Conservation (phyloP, 2,797 vertebrate genomes). For the Pseudomugil gertrudae region DNA sequence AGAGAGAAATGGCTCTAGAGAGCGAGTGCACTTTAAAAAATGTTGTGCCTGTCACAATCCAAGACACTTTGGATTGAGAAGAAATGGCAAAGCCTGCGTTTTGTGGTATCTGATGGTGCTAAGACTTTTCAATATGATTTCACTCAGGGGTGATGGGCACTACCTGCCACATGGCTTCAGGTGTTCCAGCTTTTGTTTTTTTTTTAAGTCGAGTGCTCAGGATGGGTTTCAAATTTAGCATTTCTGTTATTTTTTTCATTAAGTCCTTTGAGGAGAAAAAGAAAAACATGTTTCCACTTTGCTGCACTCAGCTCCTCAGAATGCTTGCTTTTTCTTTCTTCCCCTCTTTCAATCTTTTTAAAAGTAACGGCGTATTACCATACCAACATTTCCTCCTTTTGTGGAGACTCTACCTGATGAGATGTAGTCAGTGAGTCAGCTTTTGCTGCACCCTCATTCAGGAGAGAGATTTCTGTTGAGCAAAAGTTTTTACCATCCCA, state of each 20-base stretch:
- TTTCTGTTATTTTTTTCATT: slow-evolving; percentile 31
- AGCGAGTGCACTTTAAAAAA: slow-evolving; percentile 78
- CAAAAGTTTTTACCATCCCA: slow-evolving; percentile 36
- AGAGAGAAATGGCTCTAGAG: slow-evolving; percentile 52
- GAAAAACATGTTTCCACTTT: slow-evolving; percentile 27
- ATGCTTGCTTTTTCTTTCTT: slow-evolving; percentile 3
- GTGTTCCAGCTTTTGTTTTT: slow-evolving; percentile 44
- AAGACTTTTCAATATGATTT: slow-evolving; percentile 56
- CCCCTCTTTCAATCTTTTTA: slow-evolving; percentile 14
- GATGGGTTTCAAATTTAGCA: slow-evolving; percentile 41
- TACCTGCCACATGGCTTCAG: slow-evolving; percentile 57
- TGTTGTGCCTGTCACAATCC: slow-evolving; percentile 68
- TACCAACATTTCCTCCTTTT: slow-evolving; percentile 35
- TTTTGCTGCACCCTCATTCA: slow-evolving; percentile 26
- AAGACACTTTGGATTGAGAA: slow-evolving; percentile 48
- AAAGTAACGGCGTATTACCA: slow-evolving; percentile 42
- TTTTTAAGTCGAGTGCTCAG: slow-evolving; percentile 52
- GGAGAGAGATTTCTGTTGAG: slow-evolving; percentile 6
- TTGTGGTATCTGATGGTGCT: slow-evolving; percentile 74
- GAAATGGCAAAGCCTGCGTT: slow-evolving; percentile 52
- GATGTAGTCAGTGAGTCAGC: not conserved
- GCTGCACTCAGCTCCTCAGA: slow-evolving; percentile 34
- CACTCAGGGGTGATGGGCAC: slow-evolving; percentile 76
- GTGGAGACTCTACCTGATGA: slow-evolving; percentile 5
- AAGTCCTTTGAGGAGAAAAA: slow-evolving; percentile 7